phyloP scores from a whole-genome alignment of 2,888 invertebrate species.

The Nowickia ferox region DNA sequence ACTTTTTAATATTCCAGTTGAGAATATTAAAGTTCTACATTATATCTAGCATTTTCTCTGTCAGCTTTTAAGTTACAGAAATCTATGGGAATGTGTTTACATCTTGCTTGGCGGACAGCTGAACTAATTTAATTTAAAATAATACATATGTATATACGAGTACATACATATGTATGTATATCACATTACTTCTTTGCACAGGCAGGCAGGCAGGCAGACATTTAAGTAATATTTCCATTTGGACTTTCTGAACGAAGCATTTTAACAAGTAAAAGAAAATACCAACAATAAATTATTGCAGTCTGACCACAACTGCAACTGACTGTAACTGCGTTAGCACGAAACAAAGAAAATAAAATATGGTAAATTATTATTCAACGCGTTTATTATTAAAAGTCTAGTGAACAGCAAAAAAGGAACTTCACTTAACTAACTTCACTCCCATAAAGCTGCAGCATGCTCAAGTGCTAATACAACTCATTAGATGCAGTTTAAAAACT shows the following conservation, averaged over 20 bases:
- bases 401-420: neutral
- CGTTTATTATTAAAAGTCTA: slow-evolving; percentile 11
- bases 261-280: slow-evolving; percentile 41
- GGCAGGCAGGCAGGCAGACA: slow-evolving; percentile 54
- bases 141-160: no score
- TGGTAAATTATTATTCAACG: neutral
- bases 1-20: no score
- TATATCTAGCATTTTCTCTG: neutral
- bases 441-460: slow-evolving; percentile 38
- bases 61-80: neutral
- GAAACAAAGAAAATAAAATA: neutral
- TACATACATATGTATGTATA: no score
- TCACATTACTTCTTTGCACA: neutral
- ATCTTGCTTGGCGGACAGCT: neutral
- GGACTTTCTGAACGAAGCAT: slow-evolving; percentile 31
- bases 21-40: neutral
- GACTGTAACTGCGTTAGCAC: slow-evolving; percentile 21
- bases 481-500: slow-evolving; percentile 78
- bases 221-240: slow-evolving; percentile 4
- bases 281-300: neutral
- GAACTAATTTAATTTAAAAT: neutral
- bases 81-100: neutral
- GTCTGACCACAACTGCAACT: neutral
- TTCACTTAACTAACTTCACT: slow-evolving; percentile 18
- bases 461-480: slow-evolving; percentile 71